These are phyloP conservation scores for Meteorus sp. DNA, from an alignment of 1,140 invertebrate genomes.

Conservation along the genomic window DNA sequence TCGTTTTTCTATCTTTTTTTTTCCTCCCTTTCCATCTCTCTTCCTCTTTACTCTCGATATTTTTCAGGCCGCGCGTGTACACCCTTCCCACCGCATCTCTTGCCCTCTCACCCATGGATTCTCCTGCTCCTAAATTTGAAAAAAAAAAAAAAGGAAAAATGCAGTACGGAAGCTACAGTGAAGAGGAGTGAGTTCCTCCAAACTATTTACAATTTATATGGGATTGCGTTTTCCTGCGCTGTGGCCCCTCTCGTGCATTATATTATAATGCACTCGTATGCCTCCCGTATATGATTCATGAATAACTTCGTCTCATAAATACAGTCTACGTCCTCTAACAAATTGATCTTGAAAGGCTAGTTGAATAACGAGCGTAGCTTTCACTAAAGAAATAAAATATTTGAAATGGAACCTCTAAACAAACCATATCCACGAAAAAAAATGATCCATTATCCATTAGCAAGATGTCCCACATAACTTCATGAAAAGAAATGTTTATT, in stretches of 20 bases:
- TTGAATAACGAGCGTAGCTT: too few relatives aligned
- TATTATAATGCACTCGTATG: conserved; percentile 17
- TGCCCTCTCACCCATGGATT: not conserved
- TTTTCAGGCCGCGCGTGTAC: conserved; percentile 14
- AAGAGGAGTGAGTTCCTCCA: conserved; percentile 10
- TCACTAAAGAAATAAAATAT: too few relatives aligned
- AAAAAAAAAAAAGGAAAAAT: conserved; percentile 11
- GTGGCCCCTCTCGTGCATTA: conserved; percentile 11
- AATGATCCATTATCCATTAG: too few relatives aligned
- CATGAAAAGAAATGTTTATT: too few relatives aligned
- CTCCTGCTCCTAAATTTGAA: not conserved
- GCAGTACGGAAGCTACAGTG: not conserved
- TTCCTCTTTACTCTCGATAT: conserved; percentile 15
- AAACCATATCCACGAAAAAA: too few relatives aligned
- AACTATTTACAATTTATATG: not conserved
- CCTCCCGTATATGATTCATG: conserved; percentile 21
- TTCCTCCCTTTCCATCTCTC: conserved; percentile 18
- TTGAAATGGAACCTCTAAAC: too few relatives aligned
- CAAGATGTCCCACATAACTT: too few relatives aligned
- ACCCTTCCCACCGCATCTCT: not conserved
- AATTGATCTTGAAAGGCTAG: too few relatives aligned
- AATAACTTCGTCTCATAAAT: conserved; percentile 12
- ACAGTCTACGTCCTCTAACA: too few relatives aligned
- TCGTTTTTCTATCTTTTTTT: conserved; percentile 22
- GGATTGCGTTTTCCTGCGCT: conserved; percentile 2